phyloP scores from a whole-genome alignment of 2,888 invertebrate species.

The Lasioglossum lativentre region DNA sequence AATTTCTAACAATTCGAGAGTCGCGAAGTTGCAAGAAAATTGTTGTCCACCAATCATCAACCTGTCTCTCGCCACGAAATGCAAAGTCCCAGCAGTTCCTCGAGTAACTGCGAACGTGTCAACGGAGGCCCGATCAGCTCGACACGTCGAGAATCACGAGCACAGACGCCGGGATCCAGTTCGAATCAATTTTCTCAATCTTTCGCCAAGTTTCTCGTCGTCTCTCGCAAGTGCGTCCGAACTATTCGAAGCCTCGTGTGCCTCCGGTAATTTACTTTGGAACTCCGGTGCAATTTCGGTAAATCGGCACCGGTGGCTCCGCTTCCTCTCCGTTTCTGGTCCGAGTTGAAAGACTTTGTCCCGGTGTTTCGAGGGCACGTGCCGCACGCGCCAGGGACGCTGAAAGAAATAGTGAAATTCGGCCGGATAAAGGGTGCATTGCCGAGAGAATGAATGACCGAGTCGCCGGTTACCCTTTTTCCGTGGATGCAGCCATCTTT shows the following conservation, averaged over 20 bases:
- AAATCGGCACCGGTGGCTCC: constrained; percentile 63
- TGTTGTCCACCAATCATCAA: not conserved
- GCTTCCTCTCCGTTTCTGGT: not conserved
- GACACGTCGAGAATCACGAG: not conserved
- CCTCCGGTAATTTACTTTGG: constrained; percentile 69
- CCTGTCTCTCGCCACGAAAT: not conserved
- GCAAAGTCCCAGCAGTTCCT: not conserved
- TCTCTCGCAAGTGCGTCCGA: constrained; percentile 36
- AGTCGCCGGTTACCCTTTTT: constrained; percentile 22
- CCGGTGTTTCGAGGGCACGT: constrained; percentile 22
- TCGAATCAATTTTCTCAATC: constrained; percentile 19
- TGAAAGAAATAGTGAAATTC: constrained; percentile 22
- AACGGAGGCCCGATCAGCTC: not conserved
- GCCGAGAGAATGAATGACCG: constrained; percentile 12
- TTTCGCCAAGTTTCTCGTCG: constrained; percentile 12
- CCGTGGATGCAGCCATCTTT: constrained; percentile 25
- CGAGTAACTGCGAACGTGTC: not conserved
- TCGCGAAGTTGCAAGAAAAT: not conserved
- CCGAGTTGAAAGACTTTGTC: constrained; percentile 35
- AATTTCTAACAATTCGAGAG: too few relatives aligned
- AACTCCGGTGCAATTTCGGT: constrained; percentile 70
- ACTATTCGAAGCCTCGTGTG: constrained; percentile 50
- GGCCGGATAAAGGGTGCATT: not conserved
- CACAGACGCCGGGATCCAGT: not conserved
- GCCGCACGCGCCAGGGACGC: not conserved